Base-by-base conservation (phyloP, 2,113 vertebrate genomes). In the Xenopus borealis region DNA sequence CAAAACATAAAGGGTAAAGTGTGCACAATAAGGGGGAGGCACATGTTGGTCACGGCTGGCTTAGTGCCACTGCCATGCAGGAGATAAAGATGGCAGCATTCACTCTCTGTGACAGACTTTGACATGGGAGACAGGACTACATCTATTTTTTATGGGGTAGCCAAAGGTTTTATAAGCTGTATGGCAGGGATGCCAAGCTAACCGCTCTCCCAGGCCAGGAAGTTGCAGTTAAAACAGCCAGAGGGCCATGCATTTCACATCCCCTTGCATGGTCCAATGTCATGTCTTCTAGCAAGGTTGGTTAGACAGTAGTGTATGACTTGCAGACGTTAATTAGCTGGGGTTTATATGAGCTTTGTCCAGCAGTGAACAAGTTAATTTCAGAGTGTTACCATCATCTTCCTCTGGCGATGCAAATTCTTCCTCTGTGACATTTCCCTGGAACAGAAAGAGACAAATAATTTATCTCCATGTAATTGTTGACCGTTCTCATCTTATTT, bases 341-440 rank as follows among this genome's bases (percentile, higher is more conserved):
- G 33, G 33, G 33, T 40, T 6, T 40, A 6, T 40, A 40, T 40
- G 33, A 40, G 33, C 33, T 40, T 6, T 63, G 12, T 19, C 23
- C 40, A 40, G 50, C 23, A 53, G 50, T 75, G 23, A 55, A n/a
- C 16, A 46, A 46, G 58, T 58, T 27, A 57, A 50, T 62, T 66
- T 59, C 14, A 0, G 78, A 71, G 75, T 80, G 86, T 95, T 97
- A 98, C 97, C 97, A 77, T 94, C 95, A 79, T 95, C 95, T 75
- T 89, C 94, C 0, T 91, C 91, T 16, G 94, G 92, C 10, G 95
- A 94, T 67, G 85, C 82, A 1, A 93, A 93, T 79, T 98, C 96
- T 0, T 98, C 96, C 84, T 98, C 96, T 20, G 92, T 89, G 63
- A 98, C 85, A 0, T 99, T 99, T 67, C 97, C 97, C 97, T 99